These are phyloP conservation scores for Drusus annulatus DNA, from an alignment of 1,140 invertebrate species.

Conservation along the genomic window DNA sequence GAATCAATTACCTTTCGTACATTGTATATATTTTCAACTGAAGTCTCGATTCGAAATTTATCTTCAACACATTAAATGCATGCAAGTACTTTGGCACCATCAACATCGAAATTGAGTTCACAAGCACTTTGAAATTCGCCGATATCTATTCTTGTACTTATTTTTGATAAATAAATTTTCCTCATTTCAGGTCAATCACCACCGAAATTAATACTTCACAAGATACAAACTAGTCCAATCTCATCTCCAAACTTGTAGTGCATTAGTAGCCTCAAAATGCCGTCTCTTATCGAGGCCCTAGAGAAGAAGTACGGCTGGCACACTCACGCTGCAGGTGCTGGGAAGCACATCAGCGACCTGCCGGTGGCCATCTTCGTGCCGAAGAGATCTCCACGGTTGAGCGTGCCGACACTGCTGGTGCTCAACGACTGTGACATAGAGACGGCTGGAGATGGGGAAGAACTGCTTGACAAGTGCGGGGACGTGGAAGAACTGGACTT, in stretches of 20 bases:
- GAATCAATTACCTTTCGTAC: no score
- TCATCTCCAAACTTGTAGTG: background rate
- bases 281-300: conserved; percentile 87
- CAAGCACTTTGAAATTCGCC: no score
- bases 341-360: conserved; percentile 68
- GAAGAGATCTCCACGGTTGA: conserved; percentile 81
- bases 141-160: no score
- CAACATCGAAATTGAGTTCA: no score
- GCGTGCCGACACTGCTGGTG: conserved; percentile 87
- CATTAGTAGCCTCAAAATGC: conserved; percentile 71
- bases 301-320: conserved; percentile 84
- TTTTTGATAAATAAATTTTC: background rate
- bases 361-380: conserved; percentile 87
- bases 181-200: conserved; percentile 24
- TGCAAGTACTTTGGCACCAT: no score
- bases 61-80: no score
- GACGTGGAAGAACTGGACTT: conserved; percentile 91
- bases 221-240: background rate
- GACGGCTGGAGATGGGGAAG: conserved; percentile 85
- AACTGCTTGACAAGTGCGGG: conserved; percentile 85
- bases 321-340: conserved; percentile 71
- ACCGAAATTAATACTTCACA: conserved; percentile 4
- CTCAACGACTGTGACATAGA: conserved; percentile 92
- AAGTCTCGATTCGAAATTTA: no score
- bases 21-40: no score